A percentile compares a stretch with the other conserved stretches of the same genome.
These are phyloP conservation scores for Myanophis thanlyinensis DNA, from an alignment of 2,113 vertebrate genomes.

Conservation along the genomic window DNA sequence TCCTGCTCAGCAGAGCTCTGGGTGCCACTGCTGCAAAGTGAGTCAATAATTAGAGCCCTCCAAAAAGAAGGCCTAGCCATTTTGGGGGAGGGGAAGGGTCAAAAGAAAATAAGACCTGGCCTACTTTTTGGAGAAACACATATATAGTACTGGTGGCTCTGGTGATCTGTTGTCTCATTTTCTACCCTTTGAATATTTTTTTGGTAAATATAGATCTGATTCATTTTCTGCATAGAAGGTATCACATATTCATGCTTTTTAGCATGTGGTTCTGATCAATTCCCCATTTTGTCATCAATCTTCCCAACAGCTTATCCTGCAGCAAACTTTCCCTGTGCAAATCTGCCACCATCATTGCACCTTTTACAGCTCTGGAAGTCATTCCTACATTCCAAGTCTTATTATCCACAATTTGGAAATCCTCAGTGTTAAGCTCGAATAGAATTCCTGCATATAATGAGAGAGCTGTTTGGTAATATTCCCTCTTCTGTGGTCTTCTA, in stretches of 20 bases:
- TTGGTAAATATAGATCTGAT: neutral
- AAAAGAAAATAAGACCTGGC: too few species aligned
- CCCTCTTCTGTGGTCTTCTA: neutral
- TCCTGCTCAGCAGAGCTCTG: too few species aligned
- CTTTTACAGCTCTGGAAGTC: neutral
- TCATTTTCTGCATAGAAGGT: neutral
- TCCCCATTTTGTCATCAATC: neutral
- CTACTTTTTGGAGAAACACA: too few species aligned
- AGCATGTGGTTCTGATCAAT: neutral
- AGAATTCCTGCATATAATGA: neutral
- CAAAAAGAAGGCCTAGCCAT: too few species aligned
- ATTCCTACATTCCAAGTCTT: neutral
- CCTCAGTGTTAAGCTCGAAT: neutral
- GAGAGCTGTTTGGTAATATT: neutral
- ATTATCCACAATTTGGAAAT: neutral
- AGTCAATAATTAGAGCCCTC: too few species aligned
- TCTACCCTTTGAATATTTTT: neutral
- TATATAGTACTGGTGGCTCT: neutral
- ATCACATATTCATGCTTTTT: neutral
- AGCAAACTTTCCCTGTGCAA: neutral
- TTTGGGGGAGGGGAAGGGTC: too few species aligned
- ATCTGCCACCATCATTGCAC: neutral
- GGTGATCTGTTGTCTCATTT: neutral
- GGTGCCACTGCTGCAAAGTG: too few species aligned
- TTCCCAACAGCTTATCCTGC: neutral